Evolutionary conservation across 1,140 invertebrate genomes (phyloP).

Genomic region (Rhopalosiphum padi): DNA sequence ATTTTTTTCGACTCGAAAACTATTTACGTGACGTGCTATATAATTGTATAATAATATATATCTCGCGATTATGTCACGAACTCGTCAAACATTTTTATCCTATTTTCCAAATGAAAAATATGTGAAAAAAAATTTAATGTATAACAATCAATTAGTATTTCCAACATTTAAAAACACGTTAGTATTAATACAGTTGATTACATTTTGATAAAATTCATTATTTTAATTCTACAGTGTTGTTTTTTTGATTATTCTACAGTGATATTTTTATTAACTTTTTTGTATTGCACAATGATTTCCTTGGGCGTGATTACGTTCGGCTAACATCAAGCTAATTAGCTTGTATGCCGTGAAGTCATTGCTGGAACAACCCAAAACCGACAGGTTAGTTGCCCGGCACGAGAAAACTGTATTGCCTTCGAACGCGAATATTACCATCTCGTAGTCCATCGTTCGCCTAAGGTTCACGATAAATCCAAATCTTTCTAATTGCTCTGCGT

Average conservation of each 20-base stretch:
- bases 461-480: neutral
- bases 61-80: too few species aligned
- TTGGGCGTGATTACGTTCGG: neutral
- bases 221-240: neutral
- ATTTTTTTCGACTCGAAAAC: neutral
- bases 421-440: conserved; percentile 21
- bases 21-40: neutral
- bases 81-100: too few species aligned
- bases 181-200: too few species aligned
- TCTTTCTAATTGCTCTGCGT: neutral
- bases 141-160: too few species aligned
- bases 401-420: neutral
- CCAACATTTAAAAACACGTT: too few species aligned
- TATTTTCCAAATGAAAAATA: too few species aligned
- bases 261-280: neutral
- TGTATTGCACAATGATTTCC: neutral
- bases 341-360: neutral
- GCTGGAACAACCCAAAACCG: neutral
- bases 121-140: too few species aligned
- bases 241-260: neutral
- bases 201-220: too few species aligned
- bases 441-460: neutral
- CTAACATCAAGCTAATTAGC: neutral
- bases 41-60: too few species aligned
- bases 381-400: neutral